A percentile compares a stretch with the other conserved stretches of the same genome.
phyloP scores from a whole-genome alignment of 92 coral and sea anemone species.

The Nematostella vectensis region DNA sequence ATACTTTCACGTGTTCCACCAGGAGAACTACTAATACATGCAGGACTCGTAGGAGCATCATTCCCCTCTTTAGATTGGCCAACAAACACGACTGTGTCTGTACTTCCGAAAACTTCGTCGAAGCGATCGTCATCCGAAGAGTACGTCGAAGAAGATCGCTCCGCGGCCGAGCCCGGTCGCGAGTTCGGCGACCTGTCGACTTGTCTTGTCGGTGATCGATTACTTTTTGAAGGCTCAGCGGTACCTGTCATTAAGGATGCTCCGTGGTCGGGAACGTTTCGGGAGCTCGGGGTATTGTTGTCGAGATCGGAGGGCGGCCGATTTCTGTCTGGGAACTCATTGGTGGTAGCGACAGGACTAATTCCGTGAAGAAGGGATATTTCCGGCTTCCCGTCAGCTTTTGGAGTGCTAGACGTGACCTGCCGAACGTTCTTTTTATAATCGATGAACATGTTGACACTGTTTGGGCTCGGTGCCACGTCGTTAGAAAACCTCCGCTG shows the following conservation, averaged over 20 bases:
- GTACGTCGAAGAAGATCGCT: constrained; percentile 42
- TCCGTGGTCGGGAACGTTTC: not conserved
- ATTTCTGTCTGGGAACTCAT: not conserved
- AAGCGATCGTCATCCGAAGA: constrained; percentile 64
- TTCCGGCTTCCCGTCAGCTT: constrained; percentile 26
- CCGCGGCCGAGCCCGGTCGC: constrained; percentile 12
- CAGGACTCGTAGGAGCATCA: constrained; percentile 3
- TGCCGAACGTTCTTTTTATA: constrained; percentile 55
- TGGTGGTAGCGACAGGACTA: constrained; percentile 12
- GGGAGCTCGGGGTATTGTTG: not conserved
- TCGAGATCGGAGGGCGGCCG: too few species aligned
- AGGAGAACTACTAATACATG: not conserved
- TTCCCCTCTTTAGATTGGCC: constrained; percentile 24
- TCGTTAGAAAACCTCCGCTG: constrained; percentile 8
- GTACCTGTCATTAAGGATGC: too few species aligned
- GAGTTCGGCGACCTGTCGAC: constrained; percentile 9
- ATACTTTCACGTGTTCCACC: not conserved
- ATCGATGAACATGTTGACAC: constrained; percentile 53
- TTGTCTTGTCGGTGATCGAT: not conserved
- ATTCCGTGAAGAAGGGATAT: constrained; percentile 10
- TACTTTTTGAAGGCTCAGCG: constrained; percentile 10
- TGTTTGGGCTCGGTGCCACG: constrained; percentile 38
- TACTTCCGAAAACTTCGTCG: constrained; percentile 50
- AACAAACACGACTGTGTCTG: constrained; percentile 60
- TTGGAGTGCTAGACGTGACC: constrained; percentile 52